Base-by-base conservation (phyloP, 2,797 vertebrate genomes). In the Naso thynnoides region DNA sequence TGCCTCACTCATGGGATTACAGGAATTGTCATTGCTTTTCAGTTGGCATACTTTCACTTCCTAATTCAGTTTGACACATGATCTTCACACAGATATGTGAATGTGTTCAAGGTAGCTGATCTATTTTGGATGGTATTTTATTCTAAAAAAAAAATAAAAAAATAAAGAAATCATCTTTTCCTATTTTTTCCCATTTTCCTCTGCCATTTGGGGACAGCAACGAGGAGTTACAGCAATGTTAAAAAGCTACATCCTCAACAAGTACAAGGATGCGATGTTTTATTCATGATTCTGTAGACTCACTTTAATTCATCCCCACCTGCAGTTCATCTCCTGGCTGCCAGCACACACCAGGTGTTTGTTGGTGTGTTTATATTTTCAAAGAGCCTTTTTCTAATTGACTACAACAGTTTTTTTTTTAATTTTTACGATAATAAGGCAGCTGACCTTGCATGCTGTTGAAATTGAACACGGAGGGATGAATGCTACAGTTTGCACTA, bases 271-370 rank as follows among this genome's bases (percentile, higher is more conserved):
- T 70, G 69, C 41, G 27, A 92, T 91, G 83, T 90, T 90, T 93
- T 87, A 91, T 92, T 92, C 89, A 91, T 89, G 86, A 86, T 81
- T 69, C 73, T 65, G 78, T 48, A 55, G 75, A 58, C 72, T 74
- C 23, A 26, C 86, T 88, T 83, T 83, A 87, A 89, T 85, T 90
- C 82, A 83, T 84, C 78, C 69, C 81, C 84, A 83, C 82, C 86
- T 87, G 86, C 83, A 83, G 75, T 80, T 74, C 82, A 71, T 85
- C 78, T 86, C 61, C 36, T 14, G 59, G 69, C 66, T 89, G 80
- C 81, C 79, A 84, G 74, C 79, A 68, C 79, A 62, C 86, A 79
- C 85, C 86, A 83, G 81, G 85, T 90, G 86, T 85, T 83, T 82
- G 72, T 67, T n/a, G 48, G 39, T 44, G 38, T 88, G 82, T 86